phyloP scores from a whole-genome alignment of 2,797 vertebrate genomes.

The Accipiter minullus region DNA sequence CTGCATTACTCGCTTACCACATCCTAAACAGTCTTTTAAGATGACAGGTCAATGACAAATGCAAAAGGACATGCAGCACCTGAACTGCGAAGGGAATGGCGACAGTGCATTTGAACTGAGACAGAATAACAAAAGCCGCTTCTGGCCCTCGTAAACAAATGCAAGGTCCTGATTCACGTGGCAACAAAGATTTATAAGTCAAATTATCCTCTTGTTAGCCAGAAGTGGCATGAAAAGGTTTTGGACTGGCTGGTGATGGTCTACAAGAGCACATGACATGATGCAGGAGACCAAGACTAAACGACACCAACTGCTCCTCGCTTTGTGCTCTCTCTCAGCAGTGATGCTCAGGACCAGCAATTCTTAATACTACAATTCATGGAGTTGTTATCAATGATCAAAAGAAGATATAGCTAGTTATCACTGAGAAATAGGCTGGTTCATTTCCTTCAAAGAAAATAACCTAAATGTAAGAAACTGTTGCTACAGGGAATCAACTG shows the following conservation, averaged over 20 bases:
- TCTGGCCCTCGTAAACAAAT: not conserved
- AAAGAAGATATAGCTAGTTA: not conserved
- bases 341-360: not conserved
- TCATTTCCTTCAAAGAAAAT: not conserved
- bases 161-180: not conserved
- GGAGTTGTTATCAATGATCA: not conserved
- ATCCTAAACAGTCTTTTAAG: not conserved
- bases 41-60: not conserved
- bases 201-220: not conserved
- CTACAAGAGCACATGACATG: fast-evolving
- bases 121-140: not conserved
- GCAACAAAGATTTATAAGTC: not conserved
- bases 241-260: not conserved
- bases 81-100: not conserved
- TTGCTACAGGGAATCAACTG: not conserved
- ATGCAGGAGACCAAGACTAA: not conserved
- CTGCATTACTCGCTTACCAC: not conserved
- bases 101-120: not conserved
- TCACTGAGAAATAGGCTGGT: not conserved
- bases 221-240: not conserved
- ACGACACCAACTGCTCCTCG: fast-evolving
- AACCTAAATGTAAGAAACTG: not conserved
- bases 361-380: not conserved
- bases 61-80: not conserved
- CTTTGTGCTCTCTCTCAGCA: not conserved